Base-by-base conservation (phyloP, 2,888 invertebrate species). In the Allophyes oxyacanthae region DNA sequence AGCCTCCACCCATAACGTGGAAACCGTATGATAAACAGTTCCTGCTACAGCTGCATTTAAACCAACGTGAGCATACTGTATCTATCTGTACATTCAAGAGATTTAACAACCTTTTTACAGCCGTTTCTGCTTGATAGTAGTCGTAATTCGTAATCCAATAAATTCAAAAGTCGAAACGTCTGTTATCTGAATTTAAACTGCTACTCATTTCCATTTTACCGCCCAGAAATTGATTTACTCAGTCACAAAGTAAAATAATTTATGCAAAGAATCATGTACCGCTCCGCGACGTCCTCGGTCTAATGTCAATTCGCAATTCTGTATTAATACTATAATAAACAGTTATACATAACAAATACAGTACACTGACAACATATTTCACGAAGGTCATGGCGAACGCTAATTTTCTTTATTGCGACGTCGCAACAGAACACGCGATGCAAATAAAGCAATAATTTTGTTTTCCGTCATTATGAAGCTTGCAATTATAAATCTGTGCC, bases 241-340 rank as follows among this genome's bases (percentile, higher is more conserved):
- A 73, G 67, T 79, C 72, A 75, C 78, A 78, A 79, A 77, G 68
- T 77, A 78, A 75, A 65, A 81, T 90, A 89, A 91, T 91, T 92
- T 90, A 91, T 90, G 88, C 90, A 85, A 88, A 89, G 83, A 86
- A 85, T 78, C 81, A 84, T 90, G 92, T 93, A 92, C 92, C 92
- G 86, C 84, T 62, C 82, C 68, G 92, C 68, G 92, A 92, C 86
- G 72, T 84, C 83, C 83, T 83, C 83, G 68, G 75, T 77, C 44
- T 89, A 89, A 88, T 87, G 83, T 72, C 57, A 53, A 49, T 77
- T 84, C 81, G 83, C 81, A 84, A 84, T 85, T 82, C 76, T 81
- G 78, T 71, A 76, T 64, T 84, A 82, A 73, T 72, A 66, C 76
- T 62, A 64, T 83, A 85, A 83, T 86, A 87, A 87, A 84, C 87